These are phyloP conservation scores for Andrena haemorrhoa DNA, from an alignment of 2,888 invertebrate genomes.

Conservation along the genomic window DNA sequence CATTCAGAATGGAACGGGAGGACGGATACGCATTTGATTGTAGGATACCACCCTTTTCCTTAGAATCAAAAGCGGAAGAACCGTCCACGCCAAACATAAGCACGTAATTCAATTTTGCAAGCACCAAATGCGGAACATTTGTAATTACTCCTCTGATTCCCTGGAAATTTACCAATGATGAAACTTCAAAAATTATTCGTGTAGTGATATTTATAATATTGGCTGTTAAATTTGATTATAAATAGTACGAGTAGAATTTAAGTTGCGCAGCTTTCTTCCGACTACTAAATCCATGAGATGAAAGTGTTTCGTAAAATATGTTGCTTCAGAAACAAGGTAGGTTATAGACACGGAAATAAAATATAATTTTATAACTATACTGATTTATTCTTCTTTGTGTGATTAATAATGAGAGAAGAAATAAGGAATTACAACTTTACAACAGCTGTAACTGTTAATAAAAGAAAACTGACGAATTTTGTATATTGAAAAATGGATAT, in stretches of 20 bases:
- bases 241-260: constrained; percentile 39
- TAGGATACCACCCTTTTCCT: constrained; percentile 97
- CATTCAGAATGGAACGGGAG: constrained; percentile 98
- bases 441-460: background rate
- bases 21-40: constrained; percentile 99
- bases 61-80: constrained; percentile 96
- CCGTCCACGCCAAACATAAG: constrained; percentile 79
- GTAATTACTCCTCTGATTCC: constrained; percentile 21
- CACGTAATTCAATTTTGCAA: constrained; percentile 29
- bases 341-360: constrained; percentile 31
- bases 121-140: background rate
- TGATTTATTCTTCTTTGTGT: background rate
- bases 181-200: constrained; percentile 3
- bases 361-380: constrained; percentile 27
- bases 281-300: constrained; percentile 21
- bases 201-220: constrained; percentile 25
- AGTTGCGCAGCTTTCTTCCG: constrained; percentile 27
- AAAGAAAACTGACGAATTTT: background rate
- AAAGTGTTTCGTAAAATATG: background rate
- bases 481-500: background rate
- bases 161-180: constrained; percentile 31
- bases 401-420: constrained; percentile 12
- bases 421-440: background rate
- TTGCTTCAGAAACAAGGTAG: background rate
- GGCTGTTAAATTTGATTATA: constrained; percentile 24